Base-by-base conservation (phyloP, 2,888 invertebrate species). In the Caenorhabditis imperialis region DNA sequence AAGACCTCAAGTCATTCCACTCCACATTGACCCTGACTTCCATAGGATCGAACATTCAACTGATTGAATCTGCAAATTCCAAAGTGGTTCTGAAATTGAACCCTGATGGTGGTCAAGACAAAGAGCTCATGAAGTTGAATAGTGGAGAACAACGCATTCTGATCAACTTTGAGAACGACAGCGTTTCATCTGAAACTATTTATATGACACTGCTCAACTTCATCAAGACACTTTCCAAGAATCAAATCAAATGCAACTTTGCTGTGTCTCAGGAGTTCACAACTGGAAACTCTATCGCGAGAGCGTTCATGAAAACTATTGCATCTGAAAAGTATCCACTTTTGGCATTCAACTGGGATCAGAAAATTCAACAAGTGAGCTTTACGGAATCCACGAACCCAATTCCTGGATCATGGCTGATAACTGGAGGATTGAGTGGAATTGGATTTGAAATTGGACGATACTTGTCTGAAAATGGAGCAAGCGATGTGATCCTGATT, bases 341-440 rank as follows among this genome's bases (percentile, higher is more conserved):
- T 12, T 58, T 82, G 37, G 37, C 47, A 30, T 76, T 57, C 23
- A n/a, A 54, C 10, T 81, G 79, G 81, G 51, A 67, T n/a, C 77
- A 81, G 38, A 76, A 57, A 14, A 54, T 79, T 10, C 70, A 74
- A 30, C 55, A 75, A 72, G 54, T 75, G 18, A 58, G 63, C 14
- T 74, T 65, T 8, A 8, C 22, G 10, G 57, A 57, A 6, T 50
- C 54, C 2, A 35, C 42, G 1, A 3, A 16, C 12, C 16, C 47
- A 14, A 50, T 75, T 1, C 14, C 7, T 47, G 78, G 79, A 51
- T 51, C 50, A 14, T 81, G 85, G 85, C 38, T 86, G 38, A 79
- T 86, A 1, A 85, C 84, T 5, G 86, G 86, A 18, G 86, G 86
- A 38, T 72, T 84, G 20, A 78, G 81, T 35, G 86, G 86, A 16